These are phyloP conservation scores for Thamnophis sirtalis DNA, from an alignment of 2,113 vertebrate species.

Conservation along the genomic window DNA sequence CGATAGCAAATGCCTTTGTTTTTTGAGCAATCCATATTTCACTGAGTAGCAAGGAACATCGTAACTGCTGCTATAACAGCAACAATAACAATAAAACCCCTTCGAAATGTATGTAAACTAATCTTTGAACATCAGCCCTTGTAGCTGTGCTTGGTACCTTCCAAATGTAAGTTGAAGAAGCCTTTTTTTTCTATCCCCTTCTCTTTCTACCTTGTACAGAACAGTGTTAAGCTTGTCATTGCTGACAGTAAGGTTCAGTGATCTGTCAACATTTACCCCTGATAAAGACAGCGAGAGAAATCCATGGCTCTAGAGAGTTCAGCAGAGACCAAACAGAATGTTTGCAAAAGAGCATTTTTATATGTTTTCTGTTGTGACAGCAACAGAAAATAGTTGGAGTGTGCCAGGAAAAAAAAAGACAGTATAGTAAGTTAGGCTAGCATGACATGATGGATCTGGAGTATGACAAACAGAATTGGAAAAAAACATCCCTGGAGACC, in stretches of 20 bases:
- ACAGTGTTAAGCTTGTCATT: constrained; percentile 82
- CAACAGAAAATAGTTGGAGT: constrained; percentile 89
- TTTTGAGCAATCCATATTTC: constrained; percentile 75
- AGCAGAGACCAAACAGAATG: constrained; percentile 74
- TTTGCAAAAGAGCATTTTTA: constrained; percentile 85
- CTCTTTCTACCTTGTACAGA: constrained; percentile 69
- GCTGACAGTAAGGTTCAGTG: constrained; percentile 85
- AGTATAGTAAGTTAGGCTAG: constrained; percentile 79
- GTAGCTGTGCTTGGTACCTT: constrained; percentile 72
- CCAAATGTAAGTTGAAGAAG: constrained; percentile 66
- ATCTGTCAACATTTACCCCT: constrained; percentile 87
- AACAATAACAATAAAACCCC: constrained; percentile 51
- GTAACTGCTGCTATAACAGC: constrained; percentile 67
- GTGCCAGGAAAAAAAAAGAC: constrained; percentile 74
- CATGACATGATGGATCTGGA: constrained; percentile 86
- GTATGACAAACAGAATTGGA: constrained; percentile 92
- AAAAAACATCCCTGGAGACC: constrained; percentile 83
- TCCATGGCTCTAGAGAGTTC: constrained; percentile 81
- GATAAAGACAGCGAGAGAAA: constrained; percentile 90
- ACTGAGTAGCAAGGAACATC: constrained; percentile 72
- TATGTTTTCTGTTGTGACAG: constrained; percentile 87
- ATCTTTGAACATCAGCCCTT: constrained; percentile 76
- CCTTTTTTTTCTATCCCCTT: constrained; percentile 41
- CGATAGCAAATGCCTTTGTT: constrained; percentile 69
- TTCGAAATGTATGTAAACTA: constrained; percentile 76